phyloP scores from a whole-genome alignment of 1,140 invertebrate species.

The Apis laboriosa region DNA sequence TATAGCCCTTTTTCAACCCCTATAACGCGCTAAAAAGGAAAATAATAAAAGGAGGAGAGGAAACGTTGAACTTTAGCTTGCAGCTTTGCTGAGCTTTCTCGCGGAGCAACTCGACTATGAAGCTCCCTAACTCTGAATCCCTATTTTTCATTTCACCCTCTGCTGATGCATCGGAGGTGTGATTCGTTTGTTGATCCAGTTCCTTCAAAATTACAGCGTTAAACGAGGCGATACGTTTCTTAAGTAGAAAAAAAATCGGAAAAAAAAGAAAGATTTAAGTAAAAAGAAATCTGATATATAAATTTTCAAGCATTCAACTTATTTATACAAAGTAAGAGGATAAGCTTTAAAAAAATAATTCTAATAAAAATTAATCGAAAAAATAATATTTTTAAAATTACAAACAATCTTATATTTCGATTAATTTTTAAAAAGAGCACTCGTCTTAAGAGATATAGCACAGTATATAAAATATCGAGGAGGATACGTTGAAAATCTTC shows the following conservation, averaged over 20 bases:
- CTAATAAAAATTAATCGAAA: too few species aligned
- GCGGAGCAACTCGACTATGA: constrained; percentile 10
- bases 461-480: too few species aligned
- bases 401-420: too few species aligned
- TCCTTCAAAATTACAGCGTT: neutral
- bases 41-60: neutral
- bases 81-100: neutral
- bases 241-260: neutral
- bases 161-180: constrained; percentile 10
- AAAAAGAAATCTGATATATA: too few species aligned
- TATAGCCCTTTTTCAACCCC: neutral
- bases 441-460: too few species aligned
- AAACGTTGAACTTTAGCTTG: constrained; percentile 2
- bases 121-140: neutral
- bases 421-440: too few species aligned
- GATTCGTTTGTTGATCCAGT: constrained; percentile 27
- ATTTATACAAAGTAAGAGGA: too few species aligned
- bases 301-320: too few species aligned
- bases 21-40: constrained; percentile 8
- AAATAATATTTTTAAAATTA: too few species aligned
- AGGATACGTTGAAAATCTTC: too few species aligned
- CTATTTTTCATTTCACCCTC: constrained; percentile 16
- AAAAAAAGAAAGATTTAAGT: too few species aligned
- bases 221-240: neutral
- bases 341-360: too few species aligned